Evolutionary conservation across 1,140 invertebrate species (phyloP), one percentile per base, ranked within the genome.

Genomic region (Pomacea maculata): DNA sequence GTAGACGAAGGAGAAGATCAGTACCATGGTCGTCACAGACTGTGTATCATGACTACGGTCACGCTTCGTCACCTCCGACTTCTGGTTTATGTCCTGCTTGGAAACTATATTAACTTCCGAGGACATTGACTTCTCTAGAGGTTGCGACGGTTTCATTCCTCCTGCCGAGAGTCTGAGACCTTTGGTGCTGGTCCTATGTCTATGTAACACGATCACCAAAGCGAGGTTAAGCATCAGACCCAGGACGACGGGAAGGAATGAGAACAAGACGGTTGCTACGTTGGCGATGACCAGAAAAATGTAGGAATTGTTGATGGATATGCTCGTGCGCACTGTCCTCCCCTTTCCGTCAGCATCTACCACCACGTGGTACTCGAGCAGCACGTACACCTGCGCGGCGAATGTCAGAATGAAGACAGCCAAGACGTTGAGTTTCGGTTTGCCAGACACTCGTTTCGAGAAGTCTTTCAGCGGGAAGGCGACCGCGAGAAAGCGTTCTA

Each of bases 381-480:
- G 15, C 29, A 78, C 34, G 64, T 78, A 68, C n/a, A 29, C 29
- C 17, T 78, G 75, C 61, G 75, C 75, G 64, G 61, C 21, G 12
- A 68, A 65, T 0, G 57, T 21, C 14, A 54, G 34, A 8, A 34
- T 3, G 64, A 78, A 78, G 15, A 34, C 34, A 15, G 75, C 61
- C 61, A 54, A 5, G 29, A 68, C 63, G 29, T 54, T 45, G 63
- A 25, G 34, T 19, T 15, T 10, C 17, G 75, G 63, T 19, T 68
- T 45, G 55, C 74, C 9, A 14, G 15, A 29, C 61, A 78, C 15
- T 0, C 19, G 17, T 9, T 64, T 34, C 4, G 75, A 54, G 15
- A 68, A 15, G 64, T 45, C 52, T 65, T 78, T 78, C 63, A 78
- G 45, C 0, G 75, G 75, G 75, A 78, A 78, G 64, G 75, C 64